Conservation (phyloP, 2,113 vertebrate genomes). For the Hiodon alosoides region DNA sequence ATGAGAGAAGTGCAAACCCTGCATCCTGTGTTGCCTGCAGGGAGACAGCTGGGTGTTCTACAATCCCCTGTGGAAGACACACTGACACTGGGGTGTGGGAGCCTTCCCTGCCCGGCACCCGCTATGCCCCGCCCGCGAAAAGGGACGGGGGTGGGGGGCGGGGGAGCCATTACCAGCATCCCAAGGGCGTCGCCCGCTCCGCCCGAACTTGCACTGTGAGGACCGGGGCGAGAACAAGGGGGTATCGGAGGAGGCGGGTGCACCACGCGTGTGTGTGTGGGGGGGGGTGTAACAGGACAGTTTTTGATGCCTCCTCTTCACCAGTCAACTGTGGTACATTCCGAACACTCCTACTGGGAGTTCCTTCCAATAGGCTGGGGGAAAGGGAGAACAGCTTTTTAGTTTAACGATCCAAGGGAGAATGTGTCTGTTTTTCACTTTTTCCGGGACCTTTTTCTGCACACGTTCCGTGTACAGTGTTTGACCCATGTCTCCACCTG, state of each 20-base stretch:
- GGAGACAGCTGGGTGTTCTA: conserved; percentile 83
- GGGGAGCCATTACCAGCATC: too few relatives aligned
- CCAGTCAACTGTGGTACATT: conserved; percentile 40
- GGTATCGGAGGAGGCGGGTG: conserved; percentile 11
- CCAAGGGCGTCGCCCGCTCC: too few relatives aligned
- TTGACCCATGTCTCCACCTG: too few relatives aligned
- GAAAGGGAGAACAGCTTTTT: conserved; percentile 47
- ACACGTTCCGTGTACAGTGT: conserved; percentile 54
- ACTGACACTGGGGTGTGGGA: conserved; percentile 54
- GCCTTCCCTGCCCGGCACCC: conserved; percentile 30
- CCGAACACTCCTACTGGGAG: conserved; percentile 7
- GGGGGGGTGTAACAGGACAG: not conserved
- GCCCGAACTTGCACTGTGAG: not conserved
- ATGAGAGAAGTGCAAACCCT: not conserved
- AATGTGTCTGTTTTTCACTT: conserved; percentile 85
- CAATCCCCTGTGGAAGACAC: conserved; percentile 80
- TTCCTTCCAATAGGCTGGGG: conserved; percentile 1
- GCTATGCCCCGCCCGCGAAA: not conserved
- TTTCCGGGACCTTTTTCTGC: conserved; percentile 64
- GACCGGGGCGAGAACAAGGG: not conserved
- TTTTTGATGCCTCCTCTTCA: not conserved
- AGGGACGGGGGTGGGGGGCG: not conserved
- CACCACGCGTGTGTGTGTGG: not conserved
- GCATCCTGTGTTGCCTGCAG: conserved; percentile 55
- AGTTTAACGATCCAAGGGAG: conserved; percentile 62